Evolutionary conservation across 23 tunicate species (phyloP).

Genomic region (Ascidia mentula): DNA sequence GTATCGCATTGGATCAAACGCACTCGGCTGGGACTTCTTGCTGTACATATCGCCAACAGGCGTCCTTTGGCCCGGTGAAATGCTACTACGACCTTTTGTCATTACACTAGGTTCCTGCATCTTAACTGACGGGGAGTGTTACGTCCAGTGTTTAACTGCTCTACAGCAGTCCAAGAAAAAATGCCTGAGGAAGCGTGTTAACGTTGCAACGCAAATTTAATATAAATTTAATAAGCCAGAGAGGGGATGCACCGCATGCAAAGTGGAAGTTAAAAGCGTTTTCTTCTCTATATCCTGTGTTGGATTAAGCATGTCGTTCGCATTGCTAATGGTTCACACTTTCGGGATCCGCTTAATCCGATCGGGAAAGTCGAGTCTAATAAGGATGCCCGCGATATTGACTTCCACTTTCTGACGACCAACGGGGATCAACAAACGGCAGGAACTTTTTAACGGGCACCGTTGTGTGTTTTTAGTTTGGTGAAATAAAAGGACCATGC

Average conservation of each 20-base stretch:
- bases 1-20: background rate
- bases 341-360: background rate
- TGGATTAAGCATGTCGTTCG: background rate
- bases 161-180: background rate
- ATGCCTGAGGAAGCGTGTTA: background rate
- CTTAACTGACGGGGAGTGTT: no score
- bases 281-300: background rate
- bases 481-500: no score
- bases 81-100: background rate
- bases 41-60: background rate
- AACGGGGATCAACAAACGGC: no score
- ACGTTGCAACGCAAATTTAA: background rate
- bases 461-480: no score
- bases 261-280: slow-evolving; percentile 5
- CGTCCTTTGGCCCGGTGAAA: background rate
- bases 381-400: background rate
- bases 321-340: background rate
- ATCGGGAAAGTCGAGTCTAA: background rate
- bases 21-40: background rate
- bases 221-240: background rate
- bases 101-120: background rate
- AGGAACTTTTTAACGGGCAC: no score
- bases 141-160: no score
- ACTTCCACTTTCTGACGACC: slow-evolving; percentile 12
- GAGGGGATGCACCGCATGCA: background rate